Evolutionary conservation across 2,888 invertebrate species (phyloP), one percentile per base, ranked within the genome.

Genomic region (Lymantria monacha): DNA sequence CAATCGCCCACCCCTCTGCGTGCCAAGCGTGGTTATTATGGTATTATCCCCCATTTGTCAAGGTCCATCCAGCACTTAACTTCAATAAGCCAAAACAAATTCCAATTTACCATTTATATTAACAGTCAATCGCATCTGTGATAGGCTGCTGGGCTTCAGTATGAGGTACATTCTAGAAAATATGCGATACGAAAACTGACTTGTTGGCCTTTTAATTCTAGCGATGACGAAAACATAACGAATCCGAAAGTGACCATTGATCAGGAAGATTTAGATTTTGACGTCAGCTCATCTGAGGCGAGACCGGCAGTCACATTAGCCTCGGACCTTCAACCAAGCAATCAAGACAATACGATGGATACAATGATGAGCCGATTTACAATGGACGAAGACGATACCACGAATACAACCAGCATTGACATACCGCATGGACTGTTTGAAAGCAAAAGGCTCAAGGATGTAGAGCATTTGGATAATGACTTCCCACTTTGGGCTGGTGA

Each of bases 161-260:
- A 22, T 22, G 2, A 22, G 22, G 22, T 22, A 22, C 3, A 5
- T 22, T 5, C 5, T 22, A 22, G 2, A 22, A 22, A 3, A 22
- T 22, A 22, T 22, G 3, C 22, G n/a, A 22, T 22, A 22, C 22
- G 22, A 22, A 3, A 3, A 5, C 5, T 22, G 22, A 22, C 5
- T 22, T 22, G n/a, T 22, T 22, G 22, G 5, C 22, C 22, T 22
- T 22, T 22, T 22, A 22, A 52, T 72, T 69, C 14, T 66, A 95
- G 95, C 72, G 96, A 96, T 53, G 94, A 93, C 31, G 95, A 94
- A 59, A 92, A 77, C 49, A 87, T 93, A 36, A 94, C 93, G 8
- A 97, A 96, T 88, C 97, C 97, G 22, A 87, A 96, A 72, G 96
- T 98, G 0, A 95, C 96, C 30, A 95, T 95, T 46, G 95, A 96